phyloP scores from a whole-genome alignment of 64 coral and sea anemone species.

The Montipora sp. region DNA sequence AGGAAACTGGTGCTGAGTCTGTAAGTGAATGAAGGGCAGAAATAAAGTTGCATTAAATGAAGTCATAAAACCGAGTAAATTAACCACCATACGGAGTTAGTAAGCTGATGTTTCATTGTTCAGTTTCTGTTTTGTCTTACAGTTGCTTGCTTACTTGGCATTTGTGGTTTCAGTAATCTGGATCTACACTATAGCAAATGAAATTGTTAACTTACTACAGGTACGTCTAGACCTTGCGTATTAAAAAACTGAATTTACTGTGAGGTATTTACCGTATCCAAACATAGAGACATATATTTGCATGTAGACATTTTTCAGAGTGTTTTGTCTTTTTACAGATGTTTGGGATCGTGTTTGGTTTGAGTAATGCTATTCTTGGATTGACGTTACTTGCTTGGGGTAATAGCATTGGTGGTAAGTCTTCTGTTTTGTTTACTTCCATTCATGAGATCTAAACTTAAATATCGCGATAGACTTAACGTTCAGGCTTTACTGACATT shows the following conservation, averaged over 20 bases:
- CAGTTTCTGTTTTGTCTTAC: not conserved
- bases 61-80: no score
- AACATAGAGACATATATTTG: no score
- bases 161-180: conserved; percentile 90
- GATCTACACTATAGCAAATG: conserved; percentile 95
- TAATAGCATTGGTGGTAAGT: conserved; percentile 90
- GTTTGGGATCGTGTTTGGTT: conserved; percentile 84
- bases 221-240: not conserved
- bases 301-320: no score
- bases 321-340: conserved; percentile 51
- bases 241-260: not conserved
- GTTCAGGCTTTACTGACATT: no score
- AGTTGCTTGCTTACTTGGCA: conserved; percentile 86
- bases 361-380: conserved; percentile 92
- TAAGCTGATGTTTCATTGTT: not conserved
- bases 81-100: not conserved
- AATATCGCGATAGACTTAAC: no score
- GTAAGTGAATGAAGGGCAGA: no score
- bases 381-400: conserved; percentile 97
- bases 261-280: no score
- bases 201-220: conserved; percentile 94
- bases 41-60: no score
- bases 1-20: no score
- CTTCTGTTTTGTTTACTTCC: no score
- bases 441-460: not conserved